phyloP scores from a whole-genome alignment of 1,140 invertebrate species.

The Hypothenemus hampei region DNA sequence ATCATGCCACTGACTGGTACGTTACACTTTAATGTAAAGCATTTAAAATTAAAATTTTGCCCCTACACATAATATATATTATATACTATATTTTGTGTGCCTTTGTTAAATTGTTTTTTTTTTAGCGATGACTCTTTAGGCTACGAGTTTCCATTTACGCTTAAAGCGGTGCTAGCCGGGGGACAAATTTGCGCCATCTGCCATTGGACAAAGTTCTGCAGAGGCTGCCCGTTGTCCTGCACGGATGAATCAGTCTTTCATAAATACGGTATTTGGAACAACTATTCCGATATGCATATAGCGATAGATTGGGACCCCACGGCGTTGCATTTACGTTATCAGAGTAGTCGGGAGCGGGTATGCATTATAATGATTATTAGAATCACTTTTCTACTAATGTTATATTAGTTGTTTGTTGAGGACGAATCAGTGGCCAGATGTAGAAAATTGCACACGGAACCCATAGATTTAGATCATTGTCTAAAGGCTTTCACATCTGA shows the following conservation, averaged over 20 bases:
- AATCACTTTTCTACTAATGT: background rate
- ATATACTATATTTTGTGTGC: too few species aligned
- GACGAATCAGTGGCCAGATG: slow-evolving; percentile 66
- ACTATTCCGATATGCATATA: slow-evolving; percentile 47
- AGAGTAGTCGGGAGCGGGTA: slow-evolving; percentile 73
- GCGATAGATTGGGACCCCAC: slow-evolving; percentile 89
- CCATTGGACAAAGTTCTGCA: slow-evolving; percentile 80
- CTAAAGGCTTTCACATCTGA: slow-evolving; percentile 80
- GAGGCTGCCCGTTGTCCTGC: slow-evolving; percentile 75
- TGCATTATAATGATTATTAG: background rate
- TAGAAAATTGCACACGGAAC: slow-evolving; percentile 64
- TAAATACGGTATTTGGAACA: slow-evolving; percentile 30
- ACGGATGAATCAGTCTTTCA: slow-evolving; percentile 48
- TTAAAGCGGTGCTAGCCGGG: slow-evolving; percentile 67
- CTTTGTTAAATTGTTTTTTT: slow-evolving; percentile 24
- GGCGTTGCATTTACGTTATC: slow-evolving; percentile 81
- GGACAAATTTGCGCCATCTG: slow-evolving; percentile 75
- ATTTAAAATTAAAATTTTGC: background rate
- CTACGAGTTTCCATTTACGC: slow-evolving; percentile 83
- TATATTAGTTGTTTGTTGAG: slow-evolving; percentile 60
- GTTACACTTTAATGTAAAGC: slow-evolving; percentile 20
- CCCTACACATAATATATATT: background rate
- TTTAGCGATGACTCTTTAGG: slow-evolving; percentile 82
- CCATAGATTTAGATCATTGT: slow-evolving; percentile 75
- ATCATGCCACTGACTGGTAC: slow-evolving; percentile 85